Percentiles rank a stretch among this genome's conserved stretches.
Evolutionary conservation across 1,140 invertebrate species (phyloP).

Genomic region (Drosophila aff.): DNA sequence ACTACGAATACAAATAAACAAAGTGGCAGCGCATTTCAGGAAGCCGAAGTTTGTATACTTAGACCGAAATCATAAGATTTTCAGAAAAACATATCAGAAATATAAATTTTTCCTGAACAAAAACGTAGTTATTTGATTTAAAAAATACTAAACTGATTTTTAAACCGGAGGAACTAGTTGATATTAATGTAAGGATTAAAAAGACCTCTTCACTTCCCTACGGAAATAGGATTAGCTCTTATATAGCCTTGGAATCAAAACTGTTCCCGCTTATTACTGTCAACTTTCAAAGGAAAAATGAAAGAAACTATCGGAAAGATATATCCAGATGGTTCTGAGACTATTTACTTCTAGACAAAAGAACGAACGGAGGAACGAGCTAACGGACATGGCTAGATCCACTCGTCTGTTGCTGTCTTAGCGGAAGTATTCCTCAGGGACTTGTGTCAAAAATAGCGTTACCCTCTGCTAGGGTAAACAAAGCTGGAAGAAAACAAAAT

Average conservation of each 20-base stretch:
- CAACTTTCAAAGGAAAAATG: not conserved
- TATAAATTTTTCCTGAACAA: not conserved
- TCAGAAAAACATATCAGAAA: not conserved
- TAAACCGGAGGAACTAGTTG: not conserved
- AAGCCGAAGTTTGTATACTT: not conserved
- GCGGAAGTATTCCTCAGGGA: not conserved
- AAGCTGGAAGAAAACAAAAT: not conserved
- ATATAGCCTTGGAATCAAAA: too few relatives aligned
- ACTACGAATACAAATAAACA: conserved; percentile 4
- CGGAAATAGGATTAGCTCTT: too few relatives aligned
- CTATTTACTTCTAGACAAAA: not conserved
- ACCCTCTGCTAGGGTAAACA: not conserved
- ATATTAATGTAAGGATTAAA: not conserved
- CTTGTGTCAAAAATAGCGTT: not conserved
- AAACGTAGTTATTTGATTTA: not conserved
- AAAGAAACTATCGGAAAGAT: not conserved
- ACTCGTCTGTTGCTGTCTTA: not conserved
- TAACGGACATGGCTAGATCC: not conserved
- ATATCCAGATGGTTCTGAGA: not conserved
- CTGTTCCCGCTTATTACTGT: too few relatives aligned
- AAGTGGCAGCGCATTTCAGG: not conserved
- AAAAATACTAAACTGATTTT: not conserved
- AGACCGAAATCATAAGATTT: not conserved
- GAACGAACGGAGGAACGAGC: too few relatives aligned
- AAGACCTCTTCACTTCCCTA: not conserved